Evolutionary conservation across 2,113 vertebrate species (phyloP).

Genomic region (Pelusios castaneus): DNA sequence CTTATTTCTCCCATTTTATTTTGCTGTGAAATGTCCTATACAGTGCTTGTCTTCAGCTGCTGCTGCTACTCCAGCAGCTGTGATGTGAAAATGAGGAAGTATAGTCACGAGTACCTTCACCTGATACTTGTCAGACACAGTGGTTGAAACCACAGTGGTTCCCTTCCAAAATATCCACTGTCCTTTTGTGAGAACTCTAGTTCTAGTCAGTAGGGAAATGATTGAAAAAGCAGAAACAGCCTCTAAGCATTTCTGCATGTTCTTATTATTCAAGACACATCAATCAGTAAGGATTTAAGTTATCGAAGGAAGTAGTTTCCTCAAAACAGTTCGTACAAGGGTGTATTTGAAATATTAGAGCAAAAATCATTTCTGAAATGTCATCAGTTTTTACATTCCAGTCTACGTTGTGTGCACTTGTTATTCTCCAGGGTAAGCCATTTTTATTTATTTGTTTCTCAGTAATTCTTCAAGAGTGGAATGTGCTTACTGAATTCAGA

Average conservation of each 20-base stretch:
- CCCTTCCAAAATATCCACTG: not conserved
- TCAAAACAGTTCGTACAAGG: not conserved
- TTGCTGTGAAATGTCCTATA: not conserved
- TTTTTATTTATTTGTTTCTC: not conserved
- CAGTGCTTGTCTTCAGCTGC: not conserved
- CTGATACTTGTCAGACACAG: not conserved
- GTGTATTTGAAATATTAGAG: not conserved
- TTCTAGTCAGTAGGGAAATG: not conserved
- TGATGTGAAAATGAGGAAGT: not conserved
- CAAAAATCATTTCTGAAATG: not conserved
- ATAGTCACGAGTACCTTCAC: not conserved
- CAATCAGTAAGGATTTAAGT: not conserved
- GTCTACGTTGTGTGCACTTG: not conserved
- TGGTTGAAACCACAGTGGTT: not conserved
- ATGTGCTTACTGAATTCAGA: not conserved
- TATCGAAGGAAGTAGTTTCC: not conserved
- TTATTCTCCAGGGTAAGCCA: not conserved
- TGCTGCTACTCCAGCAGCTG: accelerated
- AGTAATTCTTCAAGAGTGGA: not conserved
- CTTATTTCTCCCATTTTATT: not conserved
- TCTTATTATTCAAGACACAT: not conserved
- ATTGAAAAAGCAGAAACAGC: not conserved
- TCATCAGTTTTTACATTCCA: not conserved
- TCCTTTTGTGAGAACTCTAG: not conserved
- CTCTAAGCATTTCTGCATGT: not conserved